Evolutionary conservation across 2,888 invertebrate genomes (phyloP).

Genomic region (Cryptocephalus primarius): DNA sequence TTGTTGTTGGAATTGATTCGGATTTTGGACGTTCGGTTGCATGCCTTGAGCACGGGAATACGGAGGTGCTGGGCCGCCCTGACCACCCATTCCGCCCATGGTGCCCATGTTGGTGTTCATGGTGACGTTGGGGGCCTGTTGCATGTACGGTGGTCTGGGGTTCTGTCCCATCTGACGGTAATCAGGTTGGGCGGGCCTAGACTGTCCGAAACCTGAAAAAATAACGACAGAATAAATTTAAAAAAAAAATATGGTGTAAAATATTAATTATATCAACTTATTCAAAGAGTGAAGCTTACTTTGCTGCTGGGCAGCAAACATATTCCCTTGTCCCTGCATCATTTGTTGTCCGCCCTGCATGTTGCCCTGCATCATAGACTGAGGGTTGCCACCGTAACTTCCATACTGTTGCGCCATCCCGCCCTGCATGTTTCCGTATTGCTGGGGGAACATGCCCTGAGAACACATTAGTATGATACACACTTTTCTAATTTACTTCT

Average conservation of each 20-base stretch:
- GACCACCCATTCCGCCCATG: constrained; percentile 43
- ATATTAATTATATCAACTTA: no score
- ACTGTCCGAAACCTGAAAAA: constrained; percentile 39
- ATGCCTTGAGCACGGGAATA: constrained; percentile 43
- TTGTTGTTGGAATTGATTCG: constrained; percentile 51
- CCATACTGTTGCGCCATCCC: constrained; percentile 52
- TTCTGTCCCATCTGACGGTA: constrained; percentile 31
- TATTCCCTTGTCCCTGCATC: constrained; percentile 22
- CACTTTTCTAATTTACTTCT: background rate
- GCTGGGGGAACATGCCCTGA: constrained; percentile 46
- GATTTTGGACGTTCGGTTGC: constrained; percentile 29
- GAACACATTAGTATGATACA: constrained; percentile 3
- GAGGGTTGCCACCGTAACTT: constrained; percentile 25
- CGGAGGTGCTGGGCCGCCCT: constrained; percentile 62
- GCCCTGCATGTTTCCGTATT: constrained; percentile 52
- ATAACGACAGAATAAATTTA: background rate
- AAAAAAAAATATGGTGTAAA: no score
- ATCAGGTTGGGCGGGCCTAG: constrained; percentile 37
- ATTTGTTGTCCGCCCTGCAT: constrained; percentile 32
- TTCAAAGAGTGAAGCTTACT: no score
- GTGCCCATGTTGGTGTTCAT: constrained; percentile 78
- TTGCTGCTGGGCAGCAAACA: constrained; percentile 39
- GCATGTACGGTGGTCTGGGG: constrained; percentile 54
- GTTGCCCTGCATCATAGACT: constrained; percentile 27
- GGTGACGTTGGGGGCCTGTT: constrained; percentile 72